Percentiles rank a stretch among this genome's conserved stretches.
Conservation (phyloP, 2,797 vertebrate genomes). For the Melanotaenia parkinsoni region DNA sequence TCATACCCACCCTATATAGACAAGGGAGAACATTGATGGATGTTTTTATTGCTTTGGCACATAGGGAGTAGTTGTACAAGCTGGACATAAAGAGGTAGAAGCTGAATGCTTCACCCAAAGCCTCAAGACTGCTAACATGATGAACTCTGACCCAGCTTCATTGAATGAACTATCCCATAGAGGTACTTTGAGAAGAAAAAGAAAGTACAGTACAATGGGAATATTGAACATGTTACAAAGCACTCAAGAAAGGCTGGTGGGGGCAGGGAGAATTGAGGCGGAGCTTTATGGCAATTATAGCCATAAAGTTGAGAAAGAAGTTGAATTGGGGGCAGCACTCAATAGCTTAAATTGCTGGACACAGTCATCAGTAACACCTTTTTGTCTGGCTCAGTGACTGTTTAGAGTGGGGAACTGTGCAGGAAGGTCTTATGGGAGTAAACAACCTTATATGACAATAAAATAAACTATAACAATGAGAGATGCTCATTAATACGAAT, state of each 20-base stretch:
- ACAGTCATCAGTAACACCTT: conserved; percentile 80
- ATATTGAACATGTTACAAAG: conserved; percentile 72
- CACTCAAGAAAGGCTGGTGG: conserved; percentile 31
- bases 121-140: conserved; percentile 58
- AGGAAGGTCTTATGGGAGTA: conserved; percentile 49
- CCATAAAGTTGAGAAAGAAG: conserved; percentile 79
- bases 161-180: conserved; percentile 49
- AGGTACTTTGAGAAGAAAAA: conserved; percentile 28
- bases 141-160: conserved; percentile 69
- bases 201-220: conserved; percentile 65
- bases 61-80: conserved; percentile 65
- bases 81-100: conserved; percentile 58
- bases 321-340: conserved; percentile 74
- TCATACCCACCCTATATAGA: conserved; percentile 68
- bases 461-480: conserved; percentile 44
- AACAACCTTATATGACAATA: conserved; percentile 71
- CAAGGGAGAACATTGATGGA: conserved; percentile 74
- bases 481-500: conserved; percentile 4
- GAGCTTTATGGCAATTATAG: conserved; percentile 78
- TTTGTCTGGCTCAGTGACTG: conserved; percentile 70
- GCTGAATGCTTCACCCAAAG: conserved; percentile 54
- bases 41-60: conserved; percentile 74
- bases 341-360: conserved; percentile 78
- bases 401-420: conserved; percentile 63
- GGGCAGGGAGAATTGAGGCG: conserved; percentile 62